phyloP scores from a whole-genome alignment of 2,113 vertebrate genomes.

The Puma concolor region DNA sequence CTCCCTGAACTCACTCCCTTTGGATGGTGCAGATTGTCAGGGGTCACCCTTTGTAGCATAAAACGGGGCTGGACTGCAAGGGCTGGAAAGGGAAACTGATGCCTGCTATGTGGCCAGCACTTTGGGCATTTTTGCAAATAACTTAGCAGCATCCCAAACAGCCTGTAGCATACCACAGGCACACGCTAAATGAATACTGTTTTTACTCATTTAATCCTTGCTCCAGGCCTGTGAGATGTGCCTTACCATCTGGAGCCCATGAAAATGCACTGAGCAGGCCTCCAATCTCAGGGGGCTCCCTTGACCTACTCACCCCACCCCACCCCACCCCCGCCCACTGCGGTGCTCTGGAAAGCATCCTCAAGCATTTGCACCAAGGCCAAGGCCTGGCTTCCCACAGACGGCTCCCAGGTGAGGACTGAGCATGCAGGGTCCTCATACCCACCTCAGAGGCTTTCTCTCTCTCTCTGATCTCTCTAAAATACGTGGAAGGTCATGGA shows the following conservation, averaged over 20 bases:
- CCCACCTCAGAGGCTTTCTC: background rate
- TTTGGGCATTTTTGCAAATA: background rate
- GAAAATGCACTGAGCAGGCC: accelerated
- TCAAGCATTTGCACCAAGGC: background rate
- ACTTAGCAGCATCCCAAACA: accelerated
- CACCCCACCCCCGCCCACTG: accelerated
- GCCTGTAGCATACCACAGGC: accelerated
- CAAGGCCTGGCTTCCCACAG: background rate
- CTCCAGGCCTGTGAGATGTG: accelerated
- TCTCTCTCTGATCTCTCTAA: background rate
- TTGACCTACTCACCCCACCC: accelerated
- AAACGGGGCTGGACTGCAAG: background rate
- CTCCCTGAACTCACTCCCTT: background rate
- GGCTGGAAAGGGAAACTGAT: accelerated
- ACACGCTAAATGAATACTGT: accelerated
- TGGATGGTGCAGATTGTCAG: accelerated
- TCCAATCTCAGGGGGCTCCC: accelerated
- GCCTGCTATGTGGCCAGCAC: accelerated
- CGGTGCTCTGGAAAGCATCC: background rate
- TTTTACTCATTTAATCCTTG: accelerated
- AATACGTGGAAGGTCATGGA: accelerated
- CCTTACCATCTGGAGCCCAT: accelerated
- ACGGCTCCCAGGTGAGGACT: background rate
- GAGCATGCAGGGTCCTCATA: accelerated
- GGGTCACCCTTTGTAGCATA: accelerated